Evolutionary conservation across 37 sponge, comb jelly and placozoan species (phyloP).

Genomic region (Aplysina aerophoba): DNA sequence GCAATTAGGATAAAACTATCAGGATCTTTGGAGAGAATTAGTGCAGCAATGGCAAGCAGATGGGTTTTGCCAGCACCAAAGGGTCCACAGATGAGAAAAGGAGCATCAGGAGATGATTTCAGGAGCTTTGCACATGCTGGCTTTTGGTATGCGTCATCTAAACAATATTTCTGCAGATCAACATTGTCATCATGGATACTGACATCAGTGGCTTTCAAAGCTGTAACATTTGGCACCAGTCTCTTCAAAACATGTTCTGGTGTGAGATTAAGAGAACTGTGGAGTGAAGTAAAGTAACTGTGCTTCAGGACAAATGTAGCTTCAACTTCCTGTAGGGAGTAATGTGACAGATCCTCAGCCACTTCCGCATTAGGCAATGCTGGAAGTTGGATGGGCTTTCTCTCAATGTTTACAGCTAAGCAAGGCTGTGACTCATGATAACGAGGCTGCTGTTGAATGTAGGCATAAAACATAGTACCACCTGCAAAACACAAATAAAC

Average conservation of each 20-base stretch:
- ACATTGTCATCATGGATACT: not conserved
- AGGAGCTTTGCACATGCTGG: conserved; percentile 34
- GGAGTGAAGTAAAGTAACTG: conserved; percentile 59
- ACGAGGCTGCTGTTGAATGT: too few species aligned
- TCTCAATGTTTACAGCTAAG: not conserved
- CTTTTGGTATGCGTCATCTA: conserved; percentile 30
- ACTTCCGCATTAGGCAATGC: not conserved
- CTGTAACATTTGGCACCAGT: conserved; percentile 38
- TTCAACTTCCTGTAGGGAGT: not conserved
- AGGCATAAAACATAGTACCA: not conserved
- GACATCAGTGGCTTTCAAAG: not conserved
- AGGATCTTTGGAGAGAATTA: conserved; percentile 17
- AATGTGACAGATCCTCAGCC: not conserved
- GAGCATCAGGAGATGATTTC: conserved; percentile 26
- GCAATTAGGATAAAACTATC: conserved; percentile 50
- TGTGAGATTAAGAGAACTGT: conserved; percentile 32
- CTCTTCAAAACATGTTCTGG: conserved; percentile 17
- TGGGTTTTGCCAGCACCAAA: conserved; percentile 87
- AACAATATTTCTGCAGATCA: not conserved
- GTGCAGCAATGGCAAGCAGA: conserved; percentile 62
- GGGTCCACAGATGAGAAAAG: conserved; percentile 63
- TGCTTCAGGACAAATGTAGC: conserved; percentile 70
- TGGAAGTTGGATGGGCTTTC: not conserved
- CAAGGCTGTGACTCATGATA: not conserved
- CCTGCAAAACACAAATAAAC: not conserved